Base-by-base conservation (phyloP, 2,113 vertebrate genomes). In the Syngnathoides biaculeatus region DNA sequence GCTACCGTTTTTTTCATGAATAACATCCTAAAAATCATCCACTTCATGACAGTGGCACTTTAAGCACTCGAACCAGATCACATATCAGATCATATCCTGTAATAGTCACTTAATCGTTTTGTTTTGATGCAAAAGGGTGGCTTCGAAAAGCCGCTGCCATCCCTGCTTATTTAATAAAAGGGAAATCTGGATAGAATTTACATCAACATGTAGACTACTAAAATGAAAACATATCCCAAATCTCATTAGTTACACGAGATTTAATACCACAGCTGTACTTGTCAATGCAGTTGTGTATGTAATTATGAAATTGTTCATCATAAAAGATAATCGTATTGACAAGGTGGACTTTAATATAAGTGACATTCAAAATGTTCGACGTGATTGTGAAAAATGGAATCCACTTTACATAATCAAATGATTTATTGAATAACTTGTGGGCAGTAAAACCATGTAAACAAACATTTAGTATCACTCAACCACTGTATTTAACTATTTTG, bases 31-130 rank as follows among this genome's bases (percentile, higher is more conserved):
- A n/a, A n/a, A n/a, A n/a, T n/a, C n/a, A n/a, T n/a, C n/a, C n/a
- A n/a, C n/a, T n/a, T n/a, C n/a, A n/a, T n/a, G n/a, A n/a, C n/a
- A n/a, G n/a, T n/a, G n/a, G 81, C 73, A 22, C 30, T 55, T 52
- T 64, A 71, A 71, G 73, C 81, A 80, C 73, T 82, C 60, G 79
- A 69, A 80, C 38, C 69, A 69, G 74, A 80, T 84, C 64, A 75
- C 35, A 47, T 43, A 79, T 40, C 68, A 69, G 71, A 77, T 83
- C 71, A 77, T 38, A 43, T n/a, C n/a, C n/a, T n/a, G n/a, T 42
- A 56, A 70, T 75, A 69, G 79, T 65, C 66, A 69, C 69, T 65
- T 52, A 10, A 12, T 8, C 42, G 39, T 10, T 69, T 70, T 73
- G 12, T 50, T 65, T 53, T 50, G 50, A 11, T 17, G 35, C 63